Conservation (phyloP, 53 echinoderm and acorn worm species). For the Echinometra lucunter region DNA sequence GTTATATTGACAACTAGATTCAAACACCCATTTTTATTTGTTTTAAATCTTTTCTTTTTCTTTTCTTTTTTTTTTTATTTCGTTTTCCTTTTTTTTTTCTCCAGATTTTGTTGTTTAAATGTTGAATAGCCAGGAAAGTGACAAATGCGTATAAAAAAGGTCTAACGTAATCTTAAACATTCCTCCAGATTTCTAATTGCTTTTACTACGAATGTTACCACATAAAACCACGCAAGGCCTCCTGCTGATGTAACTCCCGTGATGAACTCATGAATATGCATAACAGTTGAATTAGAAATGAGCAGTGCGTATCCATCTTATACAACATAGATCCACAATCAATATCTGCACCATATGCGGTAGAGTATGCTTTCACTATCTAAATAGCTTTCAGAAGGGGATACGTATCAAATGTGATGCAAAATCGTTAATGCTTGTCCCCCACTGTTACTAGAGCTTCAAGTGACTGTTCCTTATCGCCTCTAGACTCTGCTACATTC, state of each 20-base stretch:
- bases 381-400: background rate
- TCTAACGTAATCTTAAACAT: background rate
- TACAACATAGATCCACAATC: background rate
- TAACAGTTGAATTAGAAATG: background rate
- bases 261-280: background rate
- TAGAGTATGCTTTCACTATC: background rate
- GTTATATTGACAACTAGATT: too few relatives aligned
- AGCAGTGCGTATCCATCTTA: background rate
- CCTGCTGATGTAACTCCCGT: background rate
- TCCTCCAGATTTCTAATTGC: background rate
- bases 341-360: background rate
- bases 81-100: too few relatives aligned
- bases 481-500: too few relatives aligned
- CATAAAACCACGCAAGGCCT: background rate
- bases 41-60: too few relatives aligned
- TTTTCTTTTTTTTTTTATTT: too few relatives aligned
- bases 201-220: background rate
- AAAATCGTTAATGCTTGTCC: background rate
- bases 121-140: background rate
- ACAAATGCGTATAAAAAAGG: background rate
- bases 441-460: background rate
- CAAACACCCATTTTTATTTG: too few relatives aligned
- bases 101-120: too few relatives aligned
- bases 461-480: too few relatives aligned
- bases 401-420: background rate